Conservation (phyloP, 2,888 invertebrate species). For the Stenodera caucasica region DNA sequence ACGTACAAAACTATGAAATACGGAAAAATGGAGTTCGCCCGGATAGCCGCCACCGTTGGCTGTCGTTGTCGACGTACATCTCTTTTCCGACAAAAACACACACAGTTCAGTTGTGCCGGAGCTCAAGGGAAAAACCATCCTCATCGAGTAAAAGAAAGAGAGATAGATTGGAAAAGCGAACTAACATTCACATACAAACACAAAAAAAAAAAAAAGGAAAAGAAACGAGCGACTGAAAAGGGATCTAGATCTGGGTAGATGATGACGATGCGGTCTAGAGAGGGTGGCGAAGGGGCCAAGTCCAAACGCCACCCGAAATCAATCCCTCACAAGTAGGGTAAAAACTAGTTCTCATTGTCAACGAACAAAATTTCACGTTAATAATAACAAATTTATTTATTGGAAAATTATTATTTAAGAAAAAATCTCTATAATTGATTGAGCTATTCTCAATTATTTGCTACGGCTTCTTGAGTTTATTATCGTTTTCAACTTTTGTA, state of each 20-base stretch:
- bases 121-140: constrained; percentile 18
- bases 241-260: constrained; percentile 19
- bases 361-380: no score
- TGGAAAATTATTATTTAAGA: no score
- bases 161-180: constrained; percentile 12
- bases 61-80: constrained; percentile 23
- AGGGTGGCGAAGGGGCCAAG: background rate
- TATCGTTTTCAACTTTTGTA: background rate
- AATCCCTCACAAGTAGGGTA: background rate
- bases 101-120: constrained; percentile 20
- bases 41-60: constrained; percentile 19
- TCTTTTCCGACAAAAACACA: constrained; percentile 23
- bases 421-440: no score
- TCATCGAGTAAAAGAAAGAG: background rate
- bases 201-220: constrained; percentile 11
- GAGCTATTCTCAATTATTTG: no score
- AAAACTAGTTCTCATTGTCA: background rate
- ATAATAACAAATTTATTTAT: no score
- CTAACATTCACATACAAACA: constrained; percentile 37
- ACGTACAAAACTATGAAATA: constrained; percentile 48
- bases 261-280: constrained; percentile 32
- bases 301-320: background rate
- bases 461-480: background rate
- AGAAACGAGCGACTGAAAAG: constrained; percentile 20
- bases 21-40: constrained; percentile 51